Evolutionary conservation across 2,113 vertebrate genomes (phyloP).

Genomic region (Pterocles gutturalis): DNA sequence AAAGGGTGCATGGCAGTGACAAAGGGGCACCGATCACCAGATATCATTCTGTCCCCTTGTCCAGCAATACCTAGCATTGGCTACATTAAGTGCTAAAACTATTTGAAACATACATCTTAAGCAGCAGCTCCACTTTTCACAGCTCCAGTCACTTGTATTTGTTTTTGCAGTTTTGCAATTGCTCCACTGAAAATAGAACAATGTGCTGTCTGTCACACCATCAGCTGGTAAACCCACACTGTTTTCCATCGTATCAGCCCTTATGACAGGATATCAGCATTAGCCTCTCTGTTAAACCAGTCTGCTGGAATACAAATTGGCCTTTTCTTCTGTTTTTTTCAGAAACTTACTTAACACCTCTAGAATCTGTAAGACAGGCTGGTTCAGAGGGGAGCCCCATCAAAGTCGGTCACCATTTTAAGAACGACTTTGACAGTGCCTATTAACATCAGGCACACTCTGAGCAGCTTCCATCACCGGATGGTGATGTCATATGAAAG

Average conservation of each 20-base stretch:
- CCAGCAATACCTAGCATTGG: background rate
- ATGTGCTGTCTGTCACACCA: slow-evolving; percentile 29
- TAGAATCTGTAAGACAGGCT: background rate
- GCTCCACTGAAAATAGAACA: background rate
- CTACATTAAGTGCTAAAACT: background rate
- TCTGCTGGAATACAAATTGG: background rate
- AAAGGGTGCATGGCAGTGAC: background rate
- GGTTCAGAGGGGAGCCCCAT: background rate
- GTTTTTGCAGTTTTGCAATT: background rate
- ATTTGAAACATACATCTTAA: background rate
- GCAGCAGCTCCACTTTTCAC: background rate
- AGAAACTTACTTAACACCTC: background rate
- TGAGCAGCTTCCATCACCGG: background rate
- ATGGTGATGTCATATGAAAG: background rate
- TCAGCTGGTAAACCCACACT: background rate
- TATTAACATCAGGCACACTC: background rate
- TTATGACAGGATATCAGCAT: background rate
- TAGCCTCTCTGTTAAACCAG: background rate
- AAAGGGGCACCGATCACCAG: background rate
- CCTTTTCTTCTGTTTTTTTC: background rate
- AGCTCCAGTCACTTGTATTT: background rate
- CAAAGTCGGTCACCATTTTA: slow-evolving; percentile 19
- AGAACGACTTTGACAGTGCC: background rate
- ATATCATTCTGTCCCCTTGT: background rate
- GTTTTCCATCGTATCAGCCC: background rate